phyloP scores from a whole-genome alignment of 2,113 vertebrate species.

The Phoxinus phoxinus region DNA sequence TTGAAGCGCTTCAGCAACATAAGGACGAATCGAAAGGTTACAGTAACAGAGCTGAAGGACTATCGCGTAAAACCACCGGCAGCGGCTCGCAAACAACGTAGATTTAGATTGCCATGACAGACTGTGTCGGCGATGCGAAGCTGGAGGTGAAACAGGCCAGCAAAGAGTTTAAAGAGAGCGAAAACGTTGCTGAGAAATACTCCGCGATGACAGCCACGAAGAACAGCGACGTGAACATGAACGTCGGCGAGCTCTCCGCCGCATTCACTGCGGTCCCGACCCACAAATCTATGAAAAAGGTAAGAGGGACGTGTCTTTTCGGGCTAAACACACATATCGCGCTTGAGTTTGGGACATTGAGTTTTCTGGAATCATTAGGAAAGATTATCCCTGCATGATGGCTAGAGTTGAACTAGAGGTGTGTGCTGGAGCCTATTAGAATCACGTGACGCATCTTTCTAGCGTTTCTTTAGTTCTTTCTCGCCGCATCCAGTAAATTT shows the following conservation, averaged over 20 bases:
- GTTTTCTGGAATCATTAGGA: neutral
- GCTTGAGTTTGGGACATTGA: neutral
- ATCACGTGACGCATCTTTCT: constrained; percentile 18
- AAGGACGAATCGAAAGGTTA: constrained; percentile 62
- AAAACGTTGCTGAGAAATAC: constrained; percentile 82
- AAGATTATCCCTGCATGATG: constrained; percentile 28
- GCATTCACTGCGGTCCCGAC: constrained; percentile 80
- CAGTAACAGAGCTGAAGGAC: constrained; percentile 39
- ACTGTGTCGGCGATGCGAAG: constrained; percentile 62
- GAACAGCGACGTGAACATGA: constrained; percentile 80
- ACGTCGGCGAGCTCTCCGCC: constrained; percentile 76
- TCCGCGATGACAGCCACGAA: constrained; percentile 79
- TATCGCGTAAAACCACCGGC: neutral
- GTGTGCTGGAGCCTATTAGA: neutral
- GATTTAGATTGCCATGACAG: constrained; percentile 67
- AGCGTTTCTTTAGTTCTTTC: neutral
- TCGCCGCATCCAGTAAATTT: neutral
- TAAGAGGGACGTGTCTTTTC: constrained; percentile 58
- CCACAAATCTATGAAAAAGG: constrained; percentile 82
- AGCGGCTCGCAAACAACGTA: neutral
- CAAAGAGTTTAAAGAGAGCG: constrained; percentile 83
- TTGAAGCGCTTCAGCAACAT: constrained; percentile 31
- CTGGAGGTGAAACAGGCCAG: constrained; percentile 80
- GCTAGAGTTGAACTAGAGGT: constrained; percentile 20
- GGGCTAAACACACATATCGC: constrained; percentile 3